Conservation (phyloP, 1,140 invertebrate genomes). For the Drosophila sp. region DNA sequence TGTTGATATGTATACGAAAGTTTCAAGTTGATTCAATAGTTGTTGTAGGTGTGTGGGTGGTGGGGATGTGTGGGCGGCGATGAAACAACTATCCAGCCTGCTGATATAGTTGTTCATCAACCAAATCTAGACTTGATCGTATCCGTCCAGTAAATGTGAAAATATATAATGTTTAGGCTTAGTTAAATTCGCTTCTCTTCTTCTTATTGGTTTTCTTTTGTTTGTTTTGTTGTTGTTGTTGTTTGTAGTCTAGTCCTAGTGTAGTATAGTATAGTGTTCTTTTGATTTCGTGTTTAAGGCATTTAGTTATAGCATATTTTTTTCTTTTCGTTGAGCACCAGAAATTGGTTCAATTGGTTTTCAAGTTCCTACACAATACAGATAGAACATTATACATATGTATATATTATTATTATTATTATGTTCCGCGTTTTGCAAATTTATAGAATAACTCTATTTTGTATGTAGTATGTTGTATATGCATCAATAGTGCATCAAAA, state of each 20-base stretch:
- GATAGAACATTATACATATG: conserved; percentile 24
- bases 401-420: conserved; percentile 3
- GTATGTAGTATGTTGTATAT: conserved; percentile 34
- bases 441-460: conserved; percentile 10
- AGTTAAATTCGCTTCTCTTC: conserved; percentile 71
- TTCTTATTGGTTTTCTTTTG: conserved; percentile 20
- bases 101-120: conserved; percentile 61
- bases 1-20: not conserved
- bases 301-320: conserved; percentile 34
- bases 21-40: conserved; percentile 16
- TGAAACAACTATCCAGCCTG: conserved; percentile 64
- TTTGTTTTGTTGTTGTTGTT: not conserved
- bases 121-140: conserved; percentile 21
- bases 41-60: not conserved
- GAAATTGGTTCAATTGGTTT: conserved; percentile 57
- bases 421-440: conserved; percentile 13
- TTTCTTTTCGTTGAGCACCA: conserved; percentile 63
- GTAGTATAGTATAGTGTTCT: conserved; percentile 31
- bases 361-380: conserved; percentile 47
- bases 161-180: conserved; percentile 38
- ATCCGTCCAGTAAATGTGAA: conserved; percentile 34
- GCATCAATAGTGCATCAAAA: conserved; percentile 52
- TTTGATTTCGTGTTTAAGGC: conserved; percentile 55
- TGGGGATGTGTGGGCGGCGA: conserved; percentile 5
- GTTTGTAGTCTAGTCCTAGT: conserved; percentile 12